Percentiles rank a stretch among this genome's conserved stretches.
These are phyloP conservation scores for Glyptemys insculpta DNA, from an alignment of 2,797 vertebrate genomes.

Conservation along the genomic window DNA sequence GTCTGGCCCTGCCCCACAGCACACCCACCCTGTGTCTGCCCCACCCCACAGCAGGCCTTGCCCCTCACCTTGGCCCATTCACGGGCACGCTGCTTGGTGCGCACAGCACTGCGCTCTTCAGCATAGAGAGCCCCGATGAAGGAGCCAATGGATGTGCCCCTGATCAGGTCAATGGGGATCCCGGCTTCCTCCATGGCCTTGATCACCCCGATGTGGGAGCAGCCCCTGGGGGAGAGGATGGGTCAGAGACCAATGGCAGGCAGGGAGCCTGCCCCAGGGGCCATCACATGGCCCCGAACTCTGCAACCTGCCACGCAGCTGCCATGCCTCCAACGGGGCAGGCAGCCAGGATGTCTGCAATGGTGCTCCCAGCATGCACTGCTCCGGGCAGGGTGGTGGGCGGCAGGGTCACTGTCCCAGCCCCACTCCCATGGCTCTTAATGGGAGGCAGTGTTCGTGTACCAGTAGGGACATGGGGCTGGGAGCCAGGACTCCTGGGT, in stretches of 20 bases:
- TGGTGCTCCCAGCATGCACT: rapidly evolving
- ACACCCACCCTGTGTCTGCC: too few species aligned
- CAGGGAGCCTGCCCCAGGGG: background rate
- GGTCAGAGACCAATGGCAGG: background rate
- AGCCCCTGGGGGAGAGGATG: constrained; percentile 84
- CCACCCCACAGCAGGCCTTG: background rate
- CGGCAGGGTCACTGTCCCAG: rapidly evolving
- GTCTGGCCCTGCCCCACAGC: background rate
- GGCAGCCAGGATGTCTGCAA: too few species aligned
- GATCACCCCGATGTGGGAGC: constrained; percentile 95
- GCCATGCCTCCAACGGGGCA: background rate
- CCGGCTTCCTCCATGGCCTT: constrained; percentile 95
- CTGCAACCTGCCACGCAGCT: too few species aligned
- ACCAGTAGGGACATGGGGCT: background rate
- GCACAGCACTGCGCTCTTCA: constrained; percentile 92
- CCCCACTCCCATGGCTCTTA: rapidly evolving
- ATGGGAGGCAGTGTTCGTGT: background rate
- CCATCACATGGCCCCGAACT: background rate
- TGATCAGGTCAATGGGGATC: constrained; percentile 96
- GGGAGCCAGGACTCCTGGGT: background rate
- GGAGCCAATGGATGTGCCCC: constrained; percentile 96
- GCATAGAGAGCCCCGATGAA: constrained; percentile 96
- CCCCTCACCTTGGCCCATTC: constrained; percentile 94
- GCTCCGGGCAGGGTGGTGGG: background rate
- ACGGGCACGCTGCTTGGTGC: constrained; percentile 92